phyloP scores from a whole-genome alignment of 2,888 invertebrate species.

The Troides aeacus region DNA sequence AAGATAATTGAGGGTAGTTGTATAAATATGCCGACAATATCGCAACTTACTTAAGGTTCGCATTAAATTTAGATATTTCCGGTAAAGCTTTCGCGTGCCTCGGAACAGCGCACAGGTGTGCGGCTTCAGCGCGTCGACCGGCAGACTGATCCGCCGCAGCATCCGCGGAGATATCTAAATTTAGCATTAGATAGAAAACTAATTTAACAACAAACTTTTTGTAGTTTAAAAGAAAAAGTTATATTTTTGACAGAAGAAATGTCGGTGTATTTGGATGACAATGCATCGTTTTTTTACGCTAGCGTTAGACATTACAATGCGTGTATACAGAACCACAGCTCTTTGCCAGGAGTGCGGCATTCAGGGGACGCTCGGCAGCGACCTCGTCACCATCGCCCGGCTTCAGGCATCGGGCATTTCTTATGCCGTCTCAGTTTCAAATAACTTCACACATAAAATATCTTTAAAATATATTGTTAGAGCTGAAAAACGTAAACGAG shows the following conservation, averaged over 20 bases:
- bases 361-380: no score
- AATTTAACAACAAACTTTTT: constrained; percentile 57
- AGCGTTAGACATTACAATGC: constrained; percentile 46
- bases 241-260: constrained; percentile 67
- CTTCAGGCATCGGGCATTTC: no score
- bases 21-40: constrained; percentile 72
- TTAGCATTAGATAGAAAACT: constrained; percentile 64
- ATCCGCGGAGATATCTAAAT: constrained; percentile 40
- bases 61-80: constrained; percentile 40
- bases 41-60: constrained; percentile 49
- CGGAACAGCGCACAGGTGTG: no score
- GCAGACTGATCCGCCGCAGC: no score
- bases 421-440: no score
- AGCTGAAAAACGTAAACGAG: no score
- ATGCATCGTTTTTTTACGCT: constrained; percentile 59
- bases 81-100: constrained; percentile 16
- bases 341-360: constrained; percentile 22
- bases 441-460: no score
- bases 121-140: no score
- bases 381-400: no score
- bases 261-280: constrained; percentile 51
- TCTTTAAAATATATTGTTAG: no score
- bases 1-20: constrained; percentile 43
- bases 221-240: constrained; percentile 54
- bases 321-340: constrained; percentile 32